Evolutionary conservation across 2,888 invertebrate genomes (phyloP), one percentile per base, ranked within the genome.

Genomic region (Lasioglossum villosulum): DNA sequence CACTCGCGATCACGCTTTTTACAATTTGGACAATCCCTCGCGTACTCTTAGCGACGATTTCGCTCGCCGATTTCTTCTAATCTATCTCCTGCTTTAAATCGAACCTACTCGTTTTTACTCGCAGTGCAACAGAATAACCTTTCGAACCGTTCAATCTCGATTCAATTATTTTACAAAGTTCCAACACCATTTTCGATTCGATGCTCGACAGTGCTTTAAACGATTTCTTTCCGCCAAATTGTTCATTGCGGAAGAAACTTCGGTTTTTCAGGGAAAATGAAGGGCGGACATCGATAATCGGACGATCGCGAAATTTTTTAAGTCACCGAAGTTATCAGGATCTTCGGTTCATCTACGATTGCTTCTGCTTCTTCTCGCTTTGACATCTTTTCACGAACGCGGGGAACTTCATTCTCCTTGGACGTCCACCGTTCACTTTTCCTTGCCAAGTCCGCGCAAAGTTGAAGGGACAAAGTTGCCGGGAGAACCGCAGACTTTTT

Each of bases 381-480:
- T 68, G 76, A 52, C 73, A 23, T 76, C 10, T n/a, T 52, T n/a
- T 56, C 16, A 27, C 73, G 79, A 79, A 76, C 71, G 59, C 14
- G 27, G 5, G 23, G 0, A 77, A 52, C 37, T 39, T 34, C 39
- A 8, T 30, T 23, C 59, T 59, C 4, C n/a, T 78, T 77, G 45
- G 45, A 16, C 75, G 34, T 52, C 48, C 56, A 63, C 23, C 34
- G 70, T 68, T 10, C 23, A n/a, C 52, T n/a, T 71, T 77, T 78
- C 70, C 59, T 70, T 74, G 45, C 70, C 77, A 37, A 45, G 70
- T 76, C 30, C 39, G 68, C n/a, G 78, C 1, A 23, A 52, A 52
- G 23, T 52, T 52, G 10, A 66, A 52, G 37, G 71, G 66, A 56
- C 76, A 71, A 71, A 86, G 80, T 68, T 78, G 14, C 73, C 19